Evolutionary conservation across 2,888 invertebrate species (phyloP).

Genomic region (Dicyrtomina minuta): DNA sequence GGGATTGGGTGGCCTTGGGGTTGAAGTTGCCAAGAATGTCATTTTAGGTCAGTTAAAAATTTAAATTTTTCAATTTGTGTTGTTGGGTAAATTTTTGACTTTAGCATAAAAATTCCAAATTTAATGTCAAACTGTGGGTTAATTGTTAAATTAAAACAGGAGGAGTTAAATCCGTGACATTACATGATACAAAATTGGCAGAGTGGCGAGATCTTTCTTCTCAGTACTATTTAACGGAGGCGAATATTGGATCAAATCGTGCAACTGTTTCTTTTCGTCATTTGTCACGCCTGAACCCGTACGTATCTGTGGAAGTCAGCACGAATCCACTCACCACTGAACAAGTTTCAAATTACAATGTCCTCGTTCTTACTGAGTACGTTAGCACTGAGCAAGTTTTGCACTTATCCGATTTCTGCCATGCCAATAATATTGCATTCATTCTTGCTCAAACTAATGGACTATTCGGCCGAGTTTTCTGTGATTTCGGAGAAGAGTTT

Average conservation of each 20-base stretch:
- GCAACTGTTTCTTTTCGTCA: conserved; percentile 76
- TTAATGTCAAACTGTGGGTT: not conserved
- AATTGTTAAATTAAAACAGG: conserved; percentile 59
- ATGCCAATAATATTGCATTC: conserved; percentile 76
- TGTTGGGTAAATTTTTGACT: not conserved
- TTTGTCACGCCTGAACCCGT: conserved; percentile 84
- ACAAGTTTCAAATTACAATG: conserved; percentile 72
- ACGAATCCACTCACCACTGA: conserved; percentile 76
- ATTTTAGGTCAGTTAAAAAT: conserved; percentile 69
- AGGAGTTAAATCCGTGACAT: conserved; percentile 95
- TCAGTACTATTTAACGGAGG: conserved; percentile 80
- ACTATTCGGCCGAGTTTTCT: conserved; percentile 92
- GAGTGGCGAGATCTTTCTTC: conserved; percentile 75
- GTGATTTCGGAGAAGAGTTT: conserved; percentile 92
- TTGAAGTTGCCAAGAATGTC: conserved; percentile 98
- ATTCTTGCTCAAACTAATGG: conserved; percentile 89
- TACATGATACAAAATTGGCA: conserved; percentile 73
- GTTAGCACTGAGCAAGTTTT: conserved; percentile 74
- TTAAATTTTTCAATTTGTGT: too few species aligned
- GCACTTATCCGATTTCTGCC: conserved; percentile 78
- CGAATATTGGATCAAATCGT: conserved; percentile 84
- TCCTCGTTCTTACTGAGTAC: conserved; percentile 79
- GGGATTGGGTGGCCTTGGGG: conserved; percentile 91
- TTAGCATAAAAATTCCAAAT: not conserved
- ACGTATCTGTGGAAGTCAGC: conserved; percentile 77